Conservation (phyloP, 2,888 invertebrate species). For the Spatulosminthurus flaviceps region DNA sequence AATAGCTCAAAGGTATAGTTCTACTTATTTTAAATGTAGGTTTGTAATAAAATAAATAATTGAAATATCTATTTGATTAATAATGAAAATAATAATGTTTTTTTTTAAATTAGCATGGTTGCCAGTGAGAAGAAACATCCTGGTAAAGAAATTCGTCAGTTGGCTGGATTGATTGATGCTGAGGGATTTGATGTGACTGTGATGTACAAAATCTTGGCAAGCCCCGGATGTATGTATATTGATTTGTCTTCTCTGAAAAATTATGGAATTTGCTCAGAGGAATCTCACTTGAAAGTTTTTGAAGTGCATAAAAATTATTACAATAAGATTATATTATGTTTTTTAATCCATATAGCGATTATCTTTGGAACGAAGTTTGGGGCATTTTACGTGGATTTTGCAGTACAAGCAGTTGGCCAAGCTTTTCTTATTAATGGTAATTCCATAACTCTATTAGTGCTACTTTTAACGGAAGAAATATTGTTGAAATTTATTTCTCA, state of each 20-base stretch:
- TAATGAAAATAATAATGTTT: too few species aligned
- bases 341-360: not conserved
- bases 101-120: not conserved
- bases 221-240: not conserved
- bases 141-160: not conserved
- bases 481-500: too few species aligned
- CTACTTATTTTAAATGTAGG: too few species aligned
- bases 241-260: too few species aligned
- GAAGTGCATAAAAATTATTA: too few species aligned
- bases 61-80: not conserved
- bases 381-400: not conserved
- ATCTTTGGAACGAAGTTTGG: not conserved
- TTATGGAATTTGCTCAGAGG: too few species aligned
- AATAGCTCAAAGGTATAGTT: not conserved
- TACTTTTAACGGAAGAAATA: too few species aligned
- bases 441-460: too few species aligned
- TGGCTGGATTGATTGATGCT: not conserved
- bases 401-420: not conserved
- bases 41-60: not conserved
- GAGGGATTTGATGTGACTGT: not conserved
- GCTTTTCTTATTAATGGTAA: not conserved
- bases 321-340: not conserved
- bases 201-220: not conserved
- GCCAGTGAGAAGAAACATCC: not conserved
- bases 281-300: too few species aligned